Base-by-base conservation (phyloP, 23 tunicate species). In the Diplosoma virens region DNA sequence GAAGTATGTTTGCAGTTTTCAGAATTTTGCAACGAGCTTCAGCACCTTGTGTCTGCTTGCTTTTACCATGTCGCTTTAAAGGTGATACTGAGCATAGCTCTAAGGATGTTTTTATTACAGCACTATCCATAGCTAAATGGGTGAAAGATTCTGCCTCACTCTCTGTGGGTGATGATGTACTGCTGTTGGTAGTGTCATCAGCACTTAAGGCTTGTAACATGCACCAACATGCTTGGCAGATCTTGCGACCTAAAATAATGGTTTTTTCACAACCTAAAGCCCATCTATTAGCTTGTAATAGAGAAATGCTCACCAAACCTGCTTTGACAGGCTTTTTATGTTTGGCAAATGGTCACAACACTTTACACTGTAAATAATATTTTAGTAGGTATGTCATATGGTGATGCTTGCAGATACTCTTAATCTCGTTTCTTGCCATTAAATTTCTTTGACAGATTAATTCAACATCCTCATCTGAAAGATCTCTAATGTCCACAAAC, bases 191-290 rank as follows among this genome's bases (percentile, higher is more conserved):
- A 37, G 50, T 22, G 23, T 67, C 74, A 67, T 67, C 74, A 61
- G 69, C 69, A 35, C 74, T 37, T 67, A 67, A 67, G 27, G 52
- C 50, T 37, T 67, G 52, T 67, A 67, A 37, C 52, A 36, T 17
- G 28, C 74, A 3, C 74, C 74, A 67, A 67, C 74, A 34, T 35
- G 74, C 74, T 67, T 52, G 74, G 74, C 74, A 67, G 74, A 67
- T 67, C 74, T 67, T 67, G 14, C 36, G 52, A 67, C 27, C 74
- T 11, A 26, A 52, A 18, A 67, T 67, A 35, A 67, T 3, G 21
- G 35, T 34, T 67, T 67, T 67, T 37, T 52, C 74, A 7, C 52
- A 7, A 25, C 52, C 28, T 27, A 67, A 67, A 17, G 74, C 74
- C 74, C 74, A 67, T 67, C 30, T 36, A 25, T 67, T 23, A 17